phyloP scores from a whole-genome alignment of 1,140 invertebrate genomes.

The Pseudomyrmex dendroicus region DNA sequence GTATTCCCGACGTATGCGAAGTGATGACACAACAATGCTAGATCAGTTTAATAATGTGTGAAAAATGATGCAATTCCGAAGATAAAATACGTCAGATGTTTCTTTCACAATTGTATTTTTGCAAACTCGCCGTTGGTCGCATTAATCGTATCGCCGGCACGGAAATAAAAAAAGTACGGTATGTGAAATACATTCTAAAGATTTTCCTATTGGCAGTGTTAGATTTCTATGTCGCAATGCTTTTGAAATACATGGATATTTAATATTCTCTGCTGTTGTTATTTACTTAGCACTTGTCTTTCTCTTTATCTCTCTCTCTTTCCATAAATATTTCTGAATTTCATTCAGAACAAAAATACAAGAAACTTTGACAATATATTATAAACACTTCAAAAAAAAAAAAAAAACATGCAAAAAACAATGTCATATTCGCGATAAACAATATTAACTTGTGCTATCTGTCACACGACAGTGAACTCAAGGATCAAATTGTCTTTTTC shows the following conservation, averaged over 20 bases:
- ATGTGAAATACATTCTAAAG: constrained; percentile 9
- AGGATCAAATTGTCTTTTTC: constrained; percentile 26
- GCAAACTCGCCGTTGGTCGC: constrained; percentile 31
- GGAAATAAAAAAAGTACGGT: background rate
- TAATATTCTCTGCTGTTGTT: background rate
- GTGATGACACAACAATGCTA: background rate
- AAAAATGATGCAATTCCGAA: constrained; percentile 12
- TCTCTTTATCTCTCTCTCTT: background rate
- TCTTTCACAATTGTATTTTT: constrained; percentile 10
- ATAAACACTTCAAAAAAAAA: background rate
- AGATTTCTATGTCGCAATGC: background rate
- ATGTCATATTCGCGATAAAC: constrained; percentile 3
- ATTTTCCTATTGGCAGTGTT: background rate
- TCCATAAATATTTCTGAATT: constrained; percentile 1
- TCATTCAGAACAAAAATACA: background rate
- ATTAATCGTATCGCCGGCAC: background rate
- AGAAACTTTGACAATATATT: background rate
- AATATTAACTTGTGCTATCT: background rate
- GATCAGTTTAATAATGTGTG: constrained; percentile 2
- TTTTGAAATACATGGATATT: background rate
- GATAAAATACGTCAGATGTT: constrained; percentile 33
- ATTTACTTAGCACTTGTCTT: background rate
- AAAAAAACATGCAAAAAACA: background rate
- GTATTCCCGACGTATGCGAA: constrained; percentile 1
- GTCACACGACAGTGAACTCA: background rate